Percentiles rank a stretch among this genome's conserved stretches.
Evolutionary conservation across 2,888 invertebrate genomes (phyloP).

Genomic region (Yponomeuta sedellus): DNA sequence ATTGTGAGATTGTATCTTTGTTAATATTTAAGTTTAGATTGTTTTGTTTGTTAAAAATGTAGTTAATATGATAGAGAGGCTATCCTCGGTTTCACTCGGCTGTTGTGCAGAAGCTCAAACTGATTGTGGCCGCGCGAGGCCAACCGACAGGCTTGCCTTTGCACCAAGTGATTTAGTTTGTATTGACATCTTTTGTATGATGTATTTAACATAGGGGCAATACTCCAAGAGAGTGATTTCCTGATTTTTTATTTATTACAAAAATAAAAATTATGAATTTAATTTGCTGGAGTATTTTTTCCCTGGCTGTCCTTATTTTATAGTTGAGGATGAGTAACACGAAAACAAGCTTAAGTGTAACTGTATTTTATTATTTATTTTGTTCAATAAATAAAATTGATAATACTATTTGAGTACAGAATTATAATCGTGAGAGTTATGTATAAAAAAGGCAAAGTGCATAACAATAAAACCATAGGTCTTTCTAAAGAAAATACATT

Average conservation of each 20-base stretch:
- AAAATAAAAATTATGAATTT: slow-evolving; percentile 74
- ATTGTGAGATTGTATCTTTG: slow-evolving; percentile 62
- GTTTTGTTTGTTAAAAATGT: slow-evolving; percentile 55
- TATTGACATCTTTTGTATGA: slow-evolving; percentile 76
- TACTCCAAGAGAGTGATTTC: slow-evolving; percentile 70
- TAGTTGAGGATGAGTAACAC: not conserved
- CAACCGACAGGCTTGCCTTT: slow-evolving; percentile 73
- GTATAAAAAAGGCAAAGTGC: too few relatives aligned
- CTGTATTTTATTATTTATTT: not conserved
- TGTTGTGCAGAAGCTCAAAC: slow-evolving; percentile 46
- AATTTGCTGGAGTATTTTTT: slow-evolving; percentile 58
- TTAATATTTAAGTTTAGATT: slow-evolving; percentile 50
- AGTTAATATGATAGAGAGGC: slow-evolving; percentile 56
- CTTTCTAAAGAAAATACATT: not conserved
- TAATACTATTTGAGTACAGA: too few relatives aligned
- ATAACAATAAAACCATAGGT: too few relatives aligned
- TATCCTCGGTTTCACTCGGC: slow-evolving; percentile 70
- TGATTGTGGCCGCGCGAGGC: slow-evolving; percentile 30
- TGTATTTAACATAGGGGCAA: slow-evolving; percentile 73
- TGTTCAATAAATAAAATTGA: not conserved
- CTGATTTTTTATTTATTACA: slow-evolving; percentile 75
- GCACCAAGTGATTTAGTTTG: slow-evolving; percentile 77
- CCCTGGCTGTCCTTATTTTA: not conserved
- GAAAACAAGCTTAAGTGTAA: too few relatives aligned
- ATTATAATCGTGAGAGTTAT: too few relatives aligned